Conservation (phyloP, 2,797 vertebrate genomes). For the Pempheris klunzingeri region DNA sequence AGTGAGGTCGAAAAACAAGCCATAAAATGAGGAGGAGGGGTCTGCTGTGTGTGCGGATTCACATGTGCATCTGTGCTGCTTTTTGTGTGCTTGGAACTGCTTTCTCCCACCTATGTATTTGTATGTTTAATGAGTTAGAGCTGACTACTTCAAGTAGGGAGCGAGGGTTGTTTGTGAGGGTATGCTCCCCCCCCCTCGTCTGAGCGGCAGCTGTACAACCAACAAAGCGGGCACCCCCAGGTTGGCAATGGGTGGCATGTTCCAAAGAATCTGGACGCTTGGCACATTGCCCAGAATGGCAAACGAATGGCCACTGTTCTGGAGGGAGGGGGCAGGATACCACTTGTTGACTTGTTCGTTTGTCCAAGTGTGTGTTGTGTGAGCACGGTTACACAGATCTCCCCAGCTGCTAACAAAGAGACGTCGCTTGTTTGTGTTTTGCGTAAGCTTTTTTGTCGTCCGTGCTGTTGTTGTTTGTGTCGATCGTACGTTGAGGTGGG, state of each 20-base stretch:
- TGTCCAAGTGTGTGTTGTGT: conserved; percentile 57
- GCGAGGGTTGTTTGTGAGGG: conserved; percentile 65
- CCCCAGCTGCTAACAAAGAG: conserved; percentile 52
- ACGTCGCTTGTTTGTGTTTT: conserved; percentile 54
- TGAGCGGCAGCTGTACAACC: conserved; percentile 74
- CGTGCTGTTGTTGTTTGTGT: conserved; percentile 46
- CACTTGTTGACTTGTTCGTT: conserved; percentile 86
- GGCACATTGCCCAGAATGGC: conserved; percentile 77
- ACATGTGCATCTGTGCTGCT: conserved; percentile 38
- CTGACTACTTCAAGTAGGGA: conserved; percentile 62
- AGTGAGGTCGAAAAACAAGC: conserved; percentile 77
- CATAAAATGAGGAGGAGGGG: conserved; percentile 74
- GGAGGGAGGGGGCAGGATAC: conserved; percentile 42
- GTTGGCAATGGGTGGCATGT: conserved; percentile 77
- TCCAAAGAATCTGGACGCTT: conserved; percentile 78
- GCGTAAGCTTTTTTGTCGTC: conserved; percentile 50
- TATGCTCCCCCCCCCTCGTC: conserved; percentile 34
- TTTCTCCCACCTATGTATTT: conserved; percentile 45
- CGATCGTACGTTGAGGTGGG: conserved; percentile 42
- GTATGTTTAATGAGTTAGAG: conserved; percentile 52
- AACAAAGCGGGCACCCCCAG: conserved; percentile 73
- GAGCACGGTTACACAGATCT: conserved; percentile 22
- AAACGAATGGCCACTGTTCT: conserved; percentile 59
- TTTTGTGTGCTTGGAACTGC: conserved; percentile 38
- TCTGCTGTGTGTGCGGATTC: conserved; percentile 33